Evolutionary conservation across 1,140 invertebrate species (phyloP), one percentile per base, ranked within the genome.

Genomic region (Micrasema longulum): DNA sequence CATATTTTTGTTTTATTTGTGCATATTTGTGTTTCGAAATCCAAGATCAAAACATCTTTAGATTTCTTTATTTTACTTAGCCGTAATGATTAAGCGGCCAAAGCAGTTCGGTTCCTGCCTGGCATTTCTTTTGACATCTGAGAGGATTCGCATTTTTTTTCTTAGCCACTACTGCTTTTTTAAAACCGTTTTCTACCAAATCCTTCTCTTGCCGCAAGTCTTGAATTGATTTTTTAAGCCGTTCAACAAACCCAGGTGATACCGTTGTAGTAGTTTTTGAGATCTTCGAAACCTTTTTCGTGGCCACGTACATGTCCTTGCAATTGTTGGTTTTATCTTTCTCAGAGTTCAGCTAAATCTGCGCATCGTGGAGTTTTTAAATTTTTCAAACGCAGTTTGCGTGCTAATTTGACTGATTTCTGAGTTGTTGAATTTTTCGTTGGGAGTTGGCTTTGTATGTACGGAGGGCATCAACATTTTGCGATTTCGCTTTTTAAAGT

Each of bases 211-310:
- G 91, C 77, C 93, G 91, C 82, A 94, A 88, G 6, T 90, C 88
- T 78, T 95, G 92, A 81, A 96, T 89, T 97, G 92, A 78, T 94
- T 91, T 36, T 48, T 95, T 36, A 95, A 82, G 77, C 89, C 92
- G 72, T 90, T 89, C 38, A 96, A 95, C 6, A 95, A 81, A 80
- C 82, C 92, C 69, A 97, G 85, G 94, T 95, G 47, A 97, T 95
- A 76, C 97, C 94, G 77, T 96, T 97, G 77, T 96, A 98, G 84
- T 97, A 97, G 79, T 92, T 93, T 82, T 96, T 97, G 79, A 97
- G 91, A 78, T 97, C 93, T 41, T 88, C 87, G 78, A 96, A 95
- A 0, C 92, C 91, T 76, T 91, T 90, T 71, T 95, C 93, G 79
- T 97, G 94, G 76, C 92, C 90, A 68, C 90, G 89, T 72, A 93